Conservation (phyloP, 1,140 invertebrate genomes). For the Metaphire vulgaris region DNA sequence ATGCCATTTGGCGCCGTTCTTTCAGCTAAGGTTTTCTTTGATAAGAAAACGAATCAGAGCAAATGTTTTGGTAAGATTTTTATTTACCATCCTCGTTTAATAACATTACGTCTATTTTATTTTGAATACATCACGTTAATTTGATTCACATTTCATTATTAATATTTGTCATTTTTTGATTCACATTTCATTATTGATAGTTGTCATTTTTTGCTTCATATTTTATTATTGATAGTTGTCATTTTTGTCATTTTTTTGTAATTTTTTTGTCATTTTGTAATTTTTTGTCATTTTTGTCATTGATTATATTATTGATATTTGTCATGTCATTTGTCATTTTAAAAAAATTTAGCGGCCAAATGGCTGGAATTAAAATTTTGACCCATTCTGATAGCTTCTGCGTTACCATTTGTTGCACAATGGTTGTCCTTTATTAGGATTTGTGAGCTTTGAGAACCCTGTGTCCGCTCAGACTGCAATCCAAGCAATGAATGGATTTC, state of each 20-base stretch:
- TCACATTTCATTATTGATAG: too few relatives aligned
- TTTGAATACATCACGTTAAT: too few relatives aligned
- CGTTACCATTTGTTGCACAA: too few relatives aligned
- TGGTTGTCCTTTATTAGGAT: slow-evolving; percentile 72
- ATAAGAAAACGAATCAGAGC: slow-evolving; percentile 98
- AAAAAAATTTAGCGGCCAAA: not conserved
- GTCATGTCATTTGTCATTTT: not conserved
- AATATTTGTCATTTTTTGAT: too few relatives aligned
- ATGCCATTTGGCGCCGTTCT: slow-evolving; percentile 98
- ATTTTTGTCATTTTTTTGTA: not conserved
- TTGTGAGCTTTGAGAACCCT: slow-evolving; percentile 99
- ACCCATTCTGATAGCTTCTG: too few relatives aligned
- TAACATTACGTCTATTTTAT: too few relatives aligned
- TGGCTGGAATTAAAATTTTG: too few relatives aligned
- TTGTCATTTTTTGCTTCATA: too few relatives aligned
- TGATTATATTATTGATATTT: not conserved
- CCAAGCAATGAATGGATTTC: slow-evolving; percentile 99
- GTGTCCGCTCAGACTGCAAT: slow-evolving; percentile 94
- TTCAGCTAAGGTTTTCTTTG: slow-evolving; percentile 99
- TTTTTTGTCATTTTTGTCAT: not conserved
- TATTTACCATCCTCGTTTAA: not conserved
- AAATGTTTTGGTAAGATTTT: slow-evolving; percentile 97
- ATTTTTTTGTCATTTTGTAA: not conserved
- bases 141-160: too few relatives aligned
- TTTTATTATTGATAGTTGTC: too few relatives aligned